Percentiles rank a stretch among this genome's conserved stretches.
These are phyloP conservation scores for Melanerpes formicivorus DNA, from an alignment of 2,113 vertebrate species.

Conservation along the genomic window DNA sequence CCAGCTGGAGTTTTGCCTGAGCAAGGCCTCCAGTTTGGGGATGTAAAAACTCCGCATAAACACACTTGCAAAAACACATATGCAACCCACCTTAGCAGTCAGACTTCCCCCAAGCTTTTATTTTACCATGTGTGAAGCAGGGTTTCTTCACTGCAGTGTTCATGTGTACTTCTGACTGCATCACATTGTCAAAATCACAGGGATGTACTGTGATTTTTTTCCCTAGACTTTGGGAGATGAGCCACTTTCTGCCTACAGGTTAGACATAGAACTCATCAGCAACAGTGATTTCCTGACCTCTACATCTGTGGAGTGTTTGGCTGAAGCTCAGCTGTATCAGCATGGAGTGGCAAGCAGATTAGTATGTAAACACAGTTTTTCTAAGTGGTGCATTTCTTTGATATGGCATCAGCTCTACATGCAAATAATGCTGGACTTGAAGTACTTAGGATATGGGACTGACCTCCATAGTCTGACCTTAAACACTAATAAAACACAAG, in stretches of 20 bases:
- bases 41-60: conserved; percentile 19
- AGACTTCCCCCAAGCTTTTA: not conserved
- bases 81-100: not conserved
- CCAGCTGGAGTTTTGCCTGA: conserved; percentile 29
- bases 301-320: not conserved
- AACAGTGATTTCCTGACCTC: not conserved
- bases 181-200: conserved; percentile 2
- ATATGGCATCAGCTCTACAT: not conserved
- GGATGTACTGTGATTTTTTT: not conserved
- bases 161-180: not conserved
- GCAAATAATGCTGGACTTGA: not conserved
- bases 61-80: conserved; percentile 26
- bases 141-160: not conserved
- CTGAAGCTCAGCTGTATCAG: not conserved
- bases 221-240: not conserved
- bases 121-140: not conserved
- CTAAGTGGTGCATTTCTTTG: not conserved
- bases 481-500: not conserved
- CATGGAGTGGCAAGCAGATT: not conserved
- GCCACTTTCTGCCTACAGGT: not conserved
- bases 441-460: not conserved
- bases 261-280: not conserved
- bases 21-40: conserved; percentile 21
- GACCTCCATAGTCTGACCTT: not conserved
- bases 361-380: not conserved